These are phyloP conservation scores for Cybosia mesomella DNA, from an alignment of 2,888 invertebrate genomes.

Conservation along the genomic window DNA sequence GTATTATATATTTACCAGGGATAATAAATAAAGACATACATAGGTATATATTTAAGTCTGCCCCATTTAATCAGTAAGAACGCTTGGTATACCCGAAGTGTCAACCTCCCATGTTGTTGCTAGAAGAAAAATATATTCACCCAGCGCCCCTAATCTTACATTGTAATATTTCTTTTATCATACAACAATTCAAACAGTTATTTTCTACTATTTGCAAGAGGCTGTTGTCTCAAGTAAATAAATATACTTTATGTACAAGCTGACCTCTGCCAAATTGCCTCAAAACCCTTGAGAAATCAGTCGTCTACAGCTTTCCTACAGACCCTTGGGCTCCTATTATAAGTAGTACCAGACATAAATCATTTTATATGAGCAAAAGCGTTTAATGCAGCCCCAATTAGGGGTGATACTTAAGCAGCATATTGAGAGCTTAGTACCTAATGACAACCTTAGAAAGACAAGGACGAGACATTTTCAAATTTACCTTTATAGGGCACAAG, in stretches of 20 bases:
- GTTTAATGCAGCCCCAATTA: conserved; percentile 77
- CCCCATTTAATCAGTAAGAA: background rate
- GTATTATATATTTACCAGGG: no score
- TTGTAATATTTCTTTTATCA: background rate
- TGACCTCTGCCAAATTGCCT: conserved; percentile 22
- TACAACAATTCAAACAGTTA: background rate
- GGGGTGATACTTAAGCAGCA: conserved; percentile 59
- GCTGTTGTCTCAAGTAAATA: conserved; percentile 14
- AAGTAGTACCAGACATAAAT: conserved; percentile 65
- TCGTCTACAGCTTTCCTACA: conserved; percentile 20
- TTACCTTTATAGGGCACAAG: conserved; percentile 1
- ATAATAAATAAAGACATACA: background rate
- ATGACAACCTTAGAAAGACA: conserved; percentile 40
- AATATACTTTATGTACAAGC: background rate
- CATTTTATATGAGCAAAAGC: conserved; percentile 74
- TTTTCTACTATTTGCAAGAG: background rate
- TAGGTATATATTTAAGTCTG: background rate
- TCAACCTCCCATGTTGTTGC: background rate
- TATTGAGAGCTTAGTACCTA: conserved; percentile 58
- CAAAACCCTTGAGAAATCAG: conserved; percentile 27
- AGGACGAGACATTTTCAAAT: conserved; percentile 20
- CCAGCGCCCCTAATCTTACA: background rate
- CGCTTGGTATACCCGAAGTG: background rate
- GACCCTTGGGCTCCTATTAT: conserved; percentile 43
- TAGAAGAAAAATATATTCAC: background rate